phyloP scores from a whole-genome alignment of 2,113 vertebrate species.

The Porphyrio hochstetteri region DNA sequence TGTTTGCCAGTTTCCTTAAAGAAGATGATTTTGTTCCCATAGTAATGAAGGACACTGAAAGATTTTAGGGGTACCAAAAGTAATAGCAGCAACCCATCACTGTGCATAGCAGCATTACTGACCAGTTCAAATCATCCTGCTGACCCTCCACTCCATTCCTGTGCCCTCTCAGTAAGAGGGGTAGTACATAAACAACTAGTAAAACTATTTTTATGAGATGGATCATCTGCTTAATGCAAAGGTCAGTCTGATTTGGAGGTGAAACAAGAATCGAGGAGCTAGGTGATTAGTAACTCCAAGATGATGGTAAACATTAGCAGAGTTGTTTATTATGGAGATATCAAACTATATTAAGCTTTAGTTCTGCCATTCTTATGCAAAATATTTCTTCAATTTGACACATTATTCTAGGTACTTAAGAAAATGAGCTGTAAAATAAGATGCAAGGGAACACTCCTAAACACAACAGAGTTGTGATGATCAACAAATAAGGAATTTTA shows the following conservation, averaged over 20 bases:
- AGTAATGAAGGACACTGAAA: not conserved
- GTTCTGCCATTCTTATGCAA: not conserved
- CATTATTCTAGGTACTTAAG: not conserved
- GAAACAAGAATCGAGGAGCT: not conserved
- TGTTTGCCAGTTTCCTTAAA: not conserved
- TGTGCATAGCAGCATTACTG: not conserved
- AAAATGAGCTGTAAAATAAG: not conserved
- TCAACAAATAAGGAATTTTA: not conserved
- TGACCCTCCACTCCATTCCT: not conserved
- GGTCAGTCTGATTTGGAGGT: not conserved
- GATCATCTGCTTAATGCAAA: not conserved
- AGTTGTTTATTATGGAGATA: not conserved
- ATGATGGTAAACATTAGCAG: not conserved
- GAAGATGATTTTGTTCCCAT: not conserved
- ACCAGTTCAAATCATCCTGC: not conserved
- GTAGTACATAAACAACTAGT: not conserved
- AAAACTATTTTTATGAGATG: not conserved
- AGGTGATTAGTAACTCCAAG: not conserved
- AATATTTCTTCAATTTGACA: not conserved
- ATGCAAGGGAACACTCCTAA: not conserved
- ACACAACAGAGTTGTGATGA: not conserved
- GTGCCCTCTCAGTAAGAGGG: not conserved
- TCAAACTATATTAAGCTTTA: not conserved
- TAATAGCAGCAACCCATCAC: not conserved
- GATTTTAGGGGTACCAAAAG: not conserved